Conservation (phyloP, 2,113 vertebrate genomes). For the Sceloporus undulatus region DNA sequence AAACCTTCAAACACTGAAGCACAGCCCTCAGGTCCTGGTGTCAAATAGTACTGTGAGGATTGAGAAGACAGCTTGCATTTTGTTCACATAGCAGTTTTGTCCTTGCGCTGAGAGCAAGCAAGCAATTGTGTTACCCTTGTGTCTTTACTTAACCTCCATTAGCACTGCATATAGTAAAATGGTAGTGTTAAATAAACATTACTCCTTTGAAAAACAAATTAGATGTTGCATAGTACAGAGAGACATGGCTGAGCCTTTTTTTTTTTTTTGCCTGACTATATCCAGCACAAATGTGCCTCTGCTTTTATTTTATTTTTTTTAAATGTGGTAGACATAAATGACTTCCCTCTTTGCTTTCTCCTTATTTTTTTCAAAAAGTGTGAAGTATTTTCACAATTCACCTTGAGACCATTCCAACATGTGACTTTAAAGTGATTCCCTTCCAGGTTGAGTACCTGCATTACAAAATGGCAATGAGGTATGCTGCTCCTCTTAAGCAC, state of each 20-base stretch:
- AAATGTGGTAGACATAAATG: slow-evolving; percentile 10
- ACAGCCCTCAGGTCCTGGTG: slow-evolving; percentile 55
- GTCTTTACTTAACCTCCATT: slow-evolving; percentile 77
- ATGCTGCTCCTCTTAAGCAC: not conserved
- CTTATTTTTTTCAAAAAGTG: not conserved
- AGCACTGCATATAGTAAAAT: slow-evolving; percentile 66
- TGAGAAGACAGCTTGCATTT: slow-evolving; percentile 69
- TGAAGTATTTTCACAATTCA: not conserved
- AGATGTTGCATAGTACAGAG: slow-evolving; percentile 57
- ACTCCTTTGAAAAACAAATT: slow-evolving; percentile 71
- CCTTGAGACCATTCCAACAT: not conserved
- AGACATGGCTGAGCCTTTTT: slow-evolving; percentile 47
- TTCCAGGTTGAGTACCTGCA: not conserved
- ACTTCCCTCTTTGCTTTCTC: not conserved
- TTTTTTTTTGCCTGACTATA: slow-evolving; percentile 21
- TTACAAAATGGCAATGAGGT: no score
- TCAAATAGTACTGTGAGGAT: slow-evolving; percentile 65
- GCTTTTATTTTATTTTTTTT: slow-evolving; percentile 5
- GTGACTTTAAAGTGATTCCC: not conserved
- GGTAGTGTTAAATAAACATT: slow-evolving; percentile 72
- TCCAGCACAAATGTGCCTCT: slow-evolving; percentile 20
- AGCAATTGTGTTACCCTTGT: slow-evolving; percentile 68
- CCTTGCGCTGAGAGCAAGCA: slow-evolving; percentile 64
- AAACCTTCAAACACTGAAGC: slow-evolving; percentile 69
- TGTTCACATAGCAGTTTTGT: slow-evolving; percentile 64